phyloP scores from a whole-genome alignment of 23 tunicate species.

The Halocynthia roretzi region DNA sequence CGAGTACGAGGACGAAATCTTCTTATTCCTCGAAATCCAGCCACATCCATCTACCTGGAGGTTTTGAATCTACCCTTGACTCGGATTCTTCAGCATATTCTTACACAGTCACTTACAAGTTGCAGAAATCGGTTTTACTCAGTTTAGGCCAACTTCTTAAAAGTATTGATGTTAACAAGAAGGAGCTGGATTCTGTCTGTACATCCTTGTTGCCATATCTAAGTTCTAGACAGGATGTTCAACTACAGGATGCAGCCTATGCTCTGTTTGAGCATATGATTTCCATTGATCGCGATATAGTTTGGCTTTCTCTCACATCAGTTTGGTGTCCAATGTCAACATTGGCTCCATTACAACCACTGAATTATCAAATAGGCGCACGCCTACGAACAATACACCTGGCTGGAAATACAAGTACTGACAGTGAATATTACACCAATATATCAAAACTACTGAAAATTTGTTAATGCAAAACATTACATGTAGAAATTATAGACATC shows the following conservation, averaged over 20 bases:
- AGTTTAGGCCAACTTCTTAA: conserved; percentile 11
- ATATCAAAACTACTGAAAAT: not conserved
- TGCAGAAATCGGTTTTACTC: conserved; percentile 4
- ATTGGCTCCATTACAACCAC: not conserved
- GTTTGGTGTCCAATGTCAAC: conserved; percentile 14
- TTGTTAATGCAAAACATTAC: not conserved
- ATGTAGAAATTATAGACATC: too few species aligned
- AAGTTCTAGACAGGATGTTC: conserved; percentile 4
- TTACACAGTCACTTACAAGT: conserved; percentile 10
- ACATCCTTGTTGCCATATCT: not conserved
- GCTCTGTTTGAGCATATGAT: not conserved
- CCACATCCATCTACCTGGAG: too few species aligned
- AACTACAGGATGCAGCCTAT: conserved; percentile 9
- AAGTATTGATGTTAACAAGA: conserved; percentile 7
- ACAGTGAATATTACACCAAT: conserved; percentile 2
- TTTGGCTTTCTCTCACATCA: conserved; percentile 7
- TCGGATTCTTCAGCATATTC: not conserved
- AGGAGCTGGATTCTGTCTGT: not conserved
- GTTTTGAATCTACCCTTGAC: too few species aligned
- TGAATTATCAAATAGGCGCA: not conserved
- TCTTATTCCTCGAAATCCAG: not conserved
- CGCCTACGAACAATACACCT: not conserved
- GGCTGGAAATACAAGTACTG: conserved; percentile 2
- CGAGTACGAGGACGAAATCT: not conserved
- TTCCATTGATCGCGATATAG: conserved; percentile 8